Conservation (phyloP, 2,888 invertebrate species). For the Platypus cylindrus region DNA sequence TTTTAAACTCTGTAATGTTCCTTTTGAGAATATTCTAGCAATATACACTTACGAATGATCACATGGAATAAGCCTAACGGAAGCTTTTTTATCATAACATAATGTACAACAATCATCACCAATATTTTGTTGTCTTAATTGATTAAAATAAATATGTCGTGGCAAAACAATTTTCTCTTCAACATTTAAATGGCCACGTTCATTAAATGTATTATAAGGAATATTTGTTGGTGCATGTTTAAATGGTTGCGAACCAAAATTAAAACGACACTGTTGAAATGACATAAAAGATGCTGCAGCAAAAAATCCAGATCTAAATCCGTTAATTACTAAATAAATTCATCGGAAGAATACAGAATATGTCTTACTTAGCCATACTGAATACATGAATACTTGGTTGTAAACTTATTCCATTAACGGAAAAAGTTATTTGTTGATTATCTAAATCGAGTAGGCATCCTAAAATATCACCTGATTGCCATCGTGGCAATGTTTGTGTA, state of each 20-base stretch:
- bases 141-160: slow-evolving; percentile 63
- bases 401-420: slow-evolving; percentile 64
- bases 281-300: slow-evolving; percentile 96
- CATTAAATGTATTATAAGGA: slow-evolving; percentile 62
- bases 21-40: too few relatives aligned
- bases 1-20: background rate
- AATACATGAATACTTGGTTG: slow-evolving; percentile 63
- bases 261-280: slow-evolving; percentile 88
- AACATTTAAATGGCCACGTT: slow-evolving; percentile 57
- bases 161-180: slow-evolving; percentile 72
- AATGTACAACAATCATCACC: slow-evolving; percentile 76
- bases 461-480: slow-evolving; percentile 75
- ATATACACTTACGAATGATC: slow-evolving; percentile 60
- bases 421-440: slow-evolving; percentile 61
- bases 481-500: slow-evolving; percentile 45
- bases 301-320: slow-evolving; percentile 79
- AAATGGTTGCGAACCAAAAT: slow-evolving; percentile 77
- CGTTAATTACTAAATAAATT: too few relatives aligned
- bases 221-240: slow-evolving; percentile 59
- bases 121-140: slow-evolving; percentile 58
- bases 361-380: slow-evolving; percentile 53
- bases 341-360: background rate
- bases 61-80: slow-evolving; percentile 66
- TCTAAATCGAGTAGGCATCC: slow-evolving; percentile 76
- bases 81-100: slow-evolving; percentile 71